These are phyloP conservation scores for Galagoides demidoff DNA, from an alignment of 2,797 vertebrate genomes.

Conservation along the genomic window DNA sequence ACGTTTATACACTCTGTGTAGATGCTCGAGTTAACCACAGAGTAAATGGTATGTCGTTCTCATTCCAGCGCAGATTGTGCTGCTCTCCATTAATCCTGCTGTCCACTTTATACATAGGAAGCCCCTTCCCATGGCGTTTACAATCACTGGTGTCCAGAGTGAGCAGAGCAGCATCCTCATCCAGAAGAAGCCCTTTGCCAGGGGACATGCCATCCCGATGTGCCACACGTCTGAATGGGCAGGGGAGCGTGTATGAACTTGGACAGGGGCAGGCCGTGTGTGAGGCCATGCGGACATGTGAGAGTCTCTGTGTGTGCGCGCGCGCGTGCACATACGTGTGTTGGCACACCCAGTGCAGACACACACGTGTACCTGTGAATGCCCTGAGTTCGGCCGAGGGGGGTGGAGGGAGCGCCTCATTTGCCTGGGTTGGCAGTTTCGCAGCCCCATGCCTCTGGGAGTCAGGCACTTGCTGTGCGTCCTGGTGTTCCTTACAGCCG, in stretches of 20 bases:
- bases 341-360: not conserved
- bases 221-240: not conserved
- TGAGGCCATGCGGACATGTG: fast-evolving
- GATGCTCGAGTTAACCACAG: not conserved
- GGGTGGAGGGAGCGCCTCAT: slow-evolving; percentile 43
- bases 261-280: not conserved
- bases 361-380: not conserved
- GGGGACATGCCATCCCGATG: not conserved
- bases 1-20: not conserved
- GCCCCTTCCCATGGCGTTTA: not conserved
- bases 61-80: not conserved
- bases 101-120: not conserved
- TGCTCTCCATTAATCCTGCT: not conserved
- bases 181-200: not conserved
- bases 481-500: slow-evolving; percentile 84
- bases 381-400: not conserved
- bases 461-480: slow-evolving; percentile 76
- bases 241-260: not conserved
- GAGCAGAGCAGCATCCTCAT: not conserved
- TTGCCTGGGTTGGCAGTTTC: slow-evolving; percentile 87
- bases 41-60: not conserved
- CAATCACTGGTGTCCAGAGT: not conserved
- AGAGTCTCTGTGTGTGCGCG: not conserved
- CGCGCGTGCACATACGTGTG: not conserved
- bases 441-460: slow-evolving; percentile 85